phyloP scores from a whole-genome alignment of 2,888 invertebrate genomes.

The Deilephila porcellus region DNA sequence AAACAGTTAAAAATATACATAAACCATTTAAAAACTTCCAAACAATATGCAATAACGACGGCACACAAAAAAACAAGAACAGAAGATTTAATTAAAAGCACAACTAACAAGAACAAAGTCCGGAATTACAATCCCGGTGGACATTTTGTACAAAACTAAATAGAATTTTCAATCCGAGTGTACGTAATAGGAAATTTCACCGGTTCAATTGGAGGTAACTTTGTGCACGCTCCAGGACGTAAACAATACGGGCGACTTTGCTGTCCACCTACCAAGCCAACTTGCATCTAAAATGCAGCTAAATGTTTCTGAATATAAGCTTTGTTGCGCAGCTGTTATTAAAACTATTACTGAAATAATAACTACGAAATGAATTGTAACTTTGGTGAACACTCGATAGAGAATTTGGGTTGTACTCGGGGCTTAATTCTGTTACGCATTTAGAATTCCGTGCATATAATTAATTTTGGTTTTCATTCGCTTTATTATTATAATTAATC shows the following conservation, averaged over 20 bases:
- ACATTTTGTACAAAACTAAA: slow-evolving; percentile 26
- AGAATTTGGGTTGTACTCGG: too few relatives aligned
- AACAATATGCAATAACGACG: background rate
- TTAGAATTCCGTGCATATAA: too few relatives aligned
- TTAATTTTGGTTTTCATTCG: too few relatives aligned
- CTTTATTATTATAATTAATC: too few relatives aligned
- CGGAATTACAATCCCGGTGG: slow-evolving; percentile 14
- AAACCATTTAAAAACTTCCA: background rate
- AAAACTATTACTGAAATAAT: too few relatives aligned
- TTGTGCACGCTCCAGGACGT: slow-evolving; percentile 42
- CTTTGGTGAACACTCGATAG: too few relatives aligned
- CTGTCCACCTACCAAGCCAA: slow-evolving; percentile 11
- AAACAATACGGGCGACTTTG: slow-evolving; percentile 45
- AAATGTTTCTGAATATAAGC: background rate
- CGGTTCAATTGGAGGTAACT: slow-evolving; percentile 40
- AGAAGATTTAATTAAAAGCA: slow-evolving; percentile 21
- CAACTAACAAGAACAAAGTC: background rate
- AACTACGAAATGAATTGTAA: too few relatives aligned
- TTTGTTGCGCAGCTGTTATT: background rate
- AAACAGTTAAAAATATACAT: background rate
- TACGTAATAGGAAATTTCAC: slow-evolving; percentile 41
- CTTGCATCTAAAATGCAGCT: slow-evolving; percentile 3
- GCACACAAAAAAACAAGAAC: background rate
- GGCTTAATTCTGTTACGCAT: too few relatives aligned
- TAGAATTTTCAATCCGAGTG: slow-evolving; percentile 31